Conservation (phyloP, 2,797 vertebrate species). For the Odontamblyopus rebecca region DNA sequence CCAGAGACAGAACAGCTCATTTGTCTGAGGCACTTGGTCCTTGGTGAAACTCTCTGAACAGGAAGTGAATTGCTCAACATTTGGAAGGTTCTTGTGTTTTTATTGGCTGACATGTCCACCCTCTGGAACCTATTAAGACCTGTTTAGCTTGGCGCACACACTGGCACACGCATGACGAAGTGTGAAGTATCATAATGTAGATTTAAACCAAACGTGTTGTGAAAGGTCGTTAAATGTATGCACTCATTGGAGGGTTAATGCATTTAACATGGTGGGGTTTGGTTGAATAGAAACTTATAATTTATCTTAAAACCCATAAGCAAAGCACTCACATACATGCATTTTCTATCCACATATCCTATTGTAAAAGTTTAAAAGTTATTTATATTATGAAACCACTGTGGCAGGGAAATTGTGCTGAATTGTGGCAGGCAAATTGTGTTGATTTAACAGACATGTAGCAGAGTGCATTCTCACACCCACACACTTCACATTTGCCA, state of each 20-base stretch:
- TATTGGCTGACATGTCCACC: constrained; percentile 60
- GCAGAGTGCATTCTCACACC: constrained; percentile 26
- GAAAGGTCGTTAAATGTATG: constrained; percentile 19
- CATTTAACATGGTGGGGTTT: constrained; percentile 3
- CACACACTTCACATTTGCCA: constrained; percentile 5
- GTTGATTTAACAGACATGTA: not conserved
- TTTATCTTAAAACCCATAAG: not conserved
- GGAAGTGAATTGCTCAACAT: constrained; percentile 56
- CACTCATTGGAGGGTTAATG: constrained; percentile 2
- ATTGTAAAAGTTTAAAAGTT: not conserved
- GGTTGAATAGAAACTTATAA: not conserved
- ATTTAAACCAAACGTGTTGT: constrained; percentile 28
- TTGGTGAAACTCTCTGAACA: constrained; percentile 42
- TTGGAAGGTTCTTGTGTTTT: constrained; percentile 53
- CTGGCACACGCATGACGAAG: constrained; percentile 22
- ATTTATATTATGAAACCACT: not conserved
- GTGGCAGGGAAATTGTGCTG: not conserved
- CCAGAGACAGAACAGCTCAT: constrained; percentile 45
- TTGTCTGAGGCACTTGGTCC: constrained; percentile 9
- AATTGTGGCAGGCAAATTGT: not conserved
- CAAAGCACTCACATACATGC: not conserved
- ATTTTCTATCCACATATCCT: not conserved
- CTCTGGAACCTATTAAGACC: constrained; percentile 68
- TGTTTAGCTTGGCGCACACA: constrained; percentile 22
- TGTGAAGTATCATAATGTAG: constrained; percentile 26